Evolutionary conservation across 2,113 vertebrate species (phyloP).

Genomic region (Austrofundulus limnaeus): DNA sequence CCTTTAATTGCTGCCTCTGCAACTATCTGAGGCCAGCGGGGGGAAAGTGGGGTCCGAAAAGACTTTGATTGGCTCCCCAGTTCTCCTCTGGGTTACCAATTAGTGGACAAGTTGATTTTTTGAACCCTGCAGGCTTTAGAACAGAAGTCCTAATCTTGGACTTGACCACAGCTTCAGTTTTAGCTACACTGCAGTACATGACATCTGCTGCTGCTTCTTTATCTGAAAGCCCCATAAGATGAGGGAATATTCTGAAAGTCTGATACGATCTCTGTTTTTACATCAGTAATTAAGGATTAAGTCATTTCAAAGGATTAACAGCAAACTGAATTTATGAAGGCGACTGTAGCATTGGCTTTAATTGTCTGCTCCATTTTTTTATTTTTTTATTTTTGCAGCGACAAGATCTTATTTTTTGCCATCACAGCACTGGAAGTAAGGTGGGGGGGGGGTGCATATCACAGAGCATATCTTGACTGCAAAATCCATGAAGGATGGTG

Average conservation of each 20-base stretch:
- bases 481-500: conserved; percentile 73
- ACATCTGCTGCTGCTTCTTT: conserved; percentile 19
- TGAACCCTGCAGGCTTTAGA: conserved; percentile 68
- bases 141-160: conserved; percentile 66
- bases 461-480: conserved; percentile 71
- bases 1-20: conserved; percentile 74
- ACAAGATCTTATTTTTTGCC: conserved; percentile 75
- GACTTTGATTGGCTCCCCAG: conserved; percentile 68
- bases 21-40: conserved; percentile 61
- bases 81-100: conserved; percentile 77
- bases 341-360: conserved; percentile 73
- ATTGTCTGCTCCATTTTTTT: conserved; percentile 73
- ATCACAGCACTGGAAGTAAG: conserved; percentile 43
- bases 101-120: conserved; percentile 73
- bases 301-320: conserved; percentile 71
- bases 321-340: conserved; percentile 60
- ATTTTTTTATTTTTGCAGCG: conserved; percentile 36
- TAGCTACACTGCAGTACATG: conserved; percentile 25
- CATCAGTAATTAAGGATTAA: conserved; percentile 62
- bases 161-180: conserved; percentile 50
- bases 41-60: conserved; percentile 47
- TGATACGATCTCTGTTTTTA: conserved; percentile 43
- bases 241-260: conserved; percentile 47
- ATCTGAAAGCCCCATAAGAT: conserved; percentile 23
- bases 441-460: conserved; percentile 58